Base-by-base conservation (phyloP, 2,797 vertebrate genomes). In the Uromys caudimaculatus region DNA sequence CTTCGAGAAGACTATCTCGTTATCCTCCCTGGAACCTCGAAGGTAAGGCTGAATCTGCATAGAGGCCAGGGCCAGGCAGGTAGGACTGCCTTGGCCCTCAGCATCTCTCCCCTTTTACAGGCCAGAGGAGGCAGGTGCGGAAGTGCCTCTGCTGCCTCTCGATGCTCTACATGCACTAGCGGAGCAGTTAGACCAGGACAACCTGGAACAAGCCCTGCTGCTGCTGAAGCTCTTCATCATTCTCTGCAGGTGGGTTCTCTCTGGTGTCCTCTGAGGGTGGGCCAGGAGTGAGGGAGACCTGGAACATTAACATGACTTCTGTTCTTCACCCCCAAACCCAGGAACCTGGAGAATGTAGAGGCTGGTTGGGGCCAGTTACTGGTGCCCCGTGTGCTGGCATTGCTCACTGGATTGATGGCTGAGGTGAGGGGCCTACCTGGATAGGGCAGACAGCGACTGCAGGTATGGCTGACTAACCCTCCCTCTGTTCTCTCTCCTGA, bases 171-270 rank as follows among this genome's bases (percentile, higher is more conserved):
- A 98, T n/a, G 98, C 99, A 76, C 98, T 99, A 97, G 98, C 99
- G 94, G 99, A 98, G 35, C 98, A 99, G 98, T 98, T 99, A 78
- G 98, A 98, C 0, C 98, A 96, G 44, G 94, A 96, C 69, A 98
- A 98, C 98, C 97, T 98, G 16, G 98, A 98, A 67, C 99, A 99
- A 3, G 98, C 99, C 1, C 99, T 99, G 88, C 99, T 99, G 94
- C 98, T 99, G 89, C 99, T 99, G 98, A 99, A 99, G 98, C 99
- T 99, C 98, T 99, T 99, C 98, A 99, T 99, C 95, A 92, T 99
- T 56, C 99, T 99, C 97, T 99, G 99, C 99, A 99, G 99, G 99
- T 99, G 96, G 27, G 11, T 75, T 13, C 56, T 38, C 83, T 21
- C 58, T 24, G 19, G 58, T 2, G 12, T 6, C 41, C n/a, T 9